A percentile compares a stretch with the other conserved stretches of the same genome.
phyloP scores from a whole-genome alignment of 2,797 vertebrate genomes.

The Characodon lateralis region DNA sequence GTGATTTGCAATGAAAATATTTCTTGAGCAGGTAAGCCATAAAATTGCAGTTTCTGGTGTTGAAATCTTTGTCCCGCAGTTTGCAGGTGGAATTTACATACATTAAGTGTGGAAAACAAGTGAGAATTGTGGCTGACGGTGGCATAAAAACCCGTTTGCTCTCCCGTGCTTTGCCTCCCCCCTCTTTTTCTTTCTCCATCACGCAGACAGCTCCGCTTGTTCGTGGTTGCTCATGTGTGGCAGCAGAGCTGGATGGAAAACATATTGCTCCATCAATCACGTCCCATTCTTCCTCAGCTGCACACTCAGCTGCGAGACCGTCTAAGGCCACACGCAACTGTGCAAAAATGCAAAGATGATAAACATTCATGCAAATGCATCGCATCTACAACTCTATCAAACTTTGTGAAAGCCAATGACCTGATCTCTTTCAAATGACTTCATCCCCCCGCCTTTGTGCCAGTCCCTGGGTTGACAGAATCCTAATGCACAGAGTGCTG shows the following conservation, averaged over 20 bases:
- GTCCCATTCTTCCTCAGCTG: slow-evolving; percentile 59
- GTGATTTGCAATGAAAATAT: slow-evolving; percentile 65
- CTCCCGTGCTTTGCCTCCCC: slow-evolving; percentile 12
- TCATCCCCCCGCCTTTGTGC: slow-evolving; percentile 6
- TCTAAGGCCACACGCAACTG: slow-evolving; percentile 39
- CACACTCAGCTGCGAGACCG: slow-evolving; percentile 24
- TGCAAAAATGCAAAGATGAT: slow-evolving; percentile 59
- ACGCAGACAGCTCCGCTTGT: slow-evolving; percentile 63
- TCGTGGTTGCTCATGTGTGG: slow-evolving; percentile 74
- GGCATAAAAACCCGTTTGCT: slow-evolving; percentile 49
- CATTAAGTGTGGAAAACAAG: slow-evolving; percentile 68
- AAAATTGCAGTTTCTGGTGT: slow-evolving; percentile 64
- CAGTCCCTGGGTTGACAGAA: slow-evolving; percentile 56
- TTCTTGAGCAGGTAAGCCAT: slow-evolving; percentile 62
- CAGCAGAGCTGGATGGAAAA: slow-evolving; percentile 69
- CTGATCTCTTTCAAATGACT: slow-evolving; percentile 53
- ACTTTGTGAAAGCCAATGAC: slow-evolving; percentile 33
- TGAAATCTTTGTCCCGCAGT: slow-evolving; percentile 64
- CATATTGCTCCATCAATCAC: slow-evolving; percentile 80
- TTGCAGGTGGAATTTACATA: slow-evolving; percentile 77
- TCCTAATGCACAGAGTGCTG: slow-evolving; percentile 55
- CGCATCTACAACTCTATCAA: slow-evolving; percentile 36
- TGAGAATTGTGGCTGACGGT: slow-evolving; percentile 54
- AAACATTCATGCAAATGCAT: slow-evolving; percentile 47
- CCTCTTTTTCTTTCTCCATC: slow-evolving; percentile 41